Percentiles rank a stretch among this genome's conserved stretches.
Conservation (phyloP, 2,888 invertebrate genomes). For the Terebella lapidaria region DNA sequence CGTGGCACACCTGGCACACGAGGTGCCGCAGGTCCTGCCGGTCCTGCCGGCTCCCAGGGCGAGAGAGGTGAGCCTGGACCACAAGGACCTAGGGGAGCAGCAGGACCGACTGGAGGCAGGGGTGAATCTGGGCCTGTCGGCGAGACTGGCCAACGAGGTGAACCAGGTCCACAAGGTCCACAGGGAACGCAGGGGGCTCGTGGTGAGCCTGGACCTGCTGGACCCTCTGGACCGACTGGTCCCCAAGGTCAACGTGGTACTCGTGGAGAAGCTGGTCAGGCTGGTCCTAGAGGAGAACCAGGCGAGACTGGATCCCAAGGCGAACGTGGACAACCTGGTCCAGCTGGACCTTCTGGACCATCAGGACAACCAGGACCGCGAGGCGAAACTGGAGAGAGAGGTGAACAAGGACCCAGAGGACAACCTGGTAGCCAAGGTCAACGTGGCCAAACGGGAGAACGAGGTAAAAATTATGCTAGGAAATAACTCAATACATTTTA, state of each 20-base stretch:
- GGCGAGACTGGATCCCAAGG: constrained; percentile 58
- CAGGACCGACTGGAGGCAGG: constrained; percentile 25
- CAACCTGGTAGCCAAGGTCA: constrained; percentile 9
- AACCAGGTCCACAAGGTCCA: not conserved
- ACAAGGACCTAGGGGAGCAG: constrained; percentile 12
- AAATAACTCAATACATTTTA: no score
- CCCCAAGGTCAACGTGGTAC: constrained; percentile 6
- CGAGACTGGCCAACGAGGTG: constrained; percentile 25
- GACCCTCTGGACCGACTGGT: constrained; percentile 18
- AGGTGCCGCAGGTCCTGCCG: constrained; percentile 22
- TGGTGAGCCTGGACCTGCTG: constrained; percentile 15
- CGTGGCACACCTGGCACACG: constrained; percentile 16
- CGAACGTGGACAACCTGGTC: constrained; percentile 29
- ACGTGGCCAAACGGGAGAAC: constrained; percentile 11
- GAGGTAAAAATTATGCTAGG: no score
- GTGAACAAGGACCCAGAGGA: constrained; percentile 13
- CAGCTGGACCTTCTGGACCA: constrained; percentile 22
- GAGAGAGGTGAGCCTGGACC: constrained; percentile 18
- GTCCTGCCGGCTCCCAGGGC: constrained; percentile 12
- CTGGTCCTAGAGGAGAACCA: constrained; percentile 13
- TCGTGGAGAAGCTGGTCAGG: constrained; percentile 9
- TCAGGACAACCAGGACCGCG: constrained; percentile 52
- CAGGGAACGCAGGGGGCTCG: constrained; percentile 5
- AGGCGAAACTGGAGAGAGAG: constrained; percentile 47
- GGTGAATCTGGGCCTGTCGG: constrained; percentile 29